Conservation (phyloP, 2,797 vertebrate species). For the Mormyrops attenuatus region DNA sequence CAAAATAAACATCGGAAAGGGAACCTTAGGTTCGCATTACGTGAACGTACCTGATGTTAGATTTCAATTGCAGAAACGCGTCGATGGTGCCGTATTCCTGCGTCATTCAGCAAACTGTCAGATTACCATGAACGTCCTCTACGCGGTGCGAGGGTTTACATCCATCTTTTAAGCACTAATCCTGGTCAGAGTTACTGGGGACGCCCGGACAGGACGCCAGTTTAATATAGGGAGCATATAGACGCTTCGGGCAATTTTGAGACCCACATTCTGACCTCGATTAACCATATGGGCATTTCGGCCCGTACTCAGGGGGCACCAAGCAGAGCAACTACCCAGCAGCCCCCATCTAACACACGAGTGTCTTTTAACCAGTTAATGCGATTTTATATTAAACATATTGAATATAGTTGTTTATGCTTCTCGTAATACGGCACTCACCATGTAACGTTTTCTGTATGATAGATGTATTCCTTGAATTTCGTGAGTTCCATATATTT, state of each 20-base stretch:
- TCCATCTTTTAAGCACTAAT: not conserved
- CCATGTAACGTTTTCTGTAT: not conserved
- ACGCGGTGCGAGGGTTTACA: not conserved
- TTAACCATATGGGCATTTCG: not conserved
- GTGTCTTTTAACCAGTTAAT: not conserved
- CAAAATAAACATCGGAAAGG: not conserved
- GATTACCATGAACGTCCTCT: not conserved
- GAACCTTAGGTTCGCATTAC: not conserved
- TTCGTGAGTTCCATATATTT: not conserved
- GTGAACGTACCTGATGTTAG: not conserved
- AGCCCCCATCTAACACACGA: not conserved
- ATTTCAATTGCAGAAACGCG: not conserved
- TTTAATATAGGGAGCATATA: not conserved
- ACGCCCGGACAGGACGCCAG: not conserved
- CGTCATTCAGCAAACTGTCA: not conserved
- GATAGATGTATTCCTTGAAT: not conserved
- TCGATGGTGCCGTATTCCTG: not conserved
- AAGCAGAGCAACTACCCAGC: not conserved
- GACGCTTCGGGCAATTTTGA: slow-evolving; percentile 2
- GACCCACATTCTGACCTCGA: not conserved
- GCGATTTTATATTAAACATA: not conserved
- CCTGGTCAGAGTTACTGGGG: not conserved
- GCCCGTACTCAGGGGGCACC: not conserved
- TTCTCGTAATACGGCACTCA: not conserved
- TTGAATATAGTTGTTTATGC: not conserved